These are phyloP conservation scores for Acronicta leporina DNA, from an alignment of 2,888 invertebrate species.

Conservation along the genomic window DNA sequence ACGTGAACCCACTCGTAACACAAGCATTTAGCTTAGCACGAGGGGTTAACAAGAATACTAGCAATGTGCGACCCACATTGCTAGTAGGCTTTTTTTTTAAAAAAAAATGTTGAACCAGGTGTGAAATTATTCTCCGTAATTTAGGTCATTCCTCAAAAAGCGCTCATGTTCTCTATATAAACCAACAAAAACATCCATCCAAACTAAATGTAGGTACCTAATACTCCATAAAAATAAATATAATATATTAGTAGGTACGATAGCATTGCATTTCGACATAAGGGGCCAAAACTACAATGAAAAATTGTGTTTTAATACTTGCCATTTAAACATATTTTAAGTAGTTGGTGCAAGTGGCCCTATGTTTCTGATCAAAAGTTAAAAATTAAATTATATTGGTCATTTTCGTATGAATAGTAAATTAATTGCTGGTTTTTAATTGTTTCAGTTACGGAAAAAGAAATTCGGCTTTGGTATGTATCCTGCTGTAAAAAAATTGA, in stretches of 20 bases:
- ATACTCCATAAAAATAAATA: slow-evolving; percentile 5
- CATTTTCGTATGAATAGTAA: background rate
- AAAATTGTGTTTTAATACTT: too few relatives aligned
- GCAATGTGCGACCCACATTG: too few relatives aligned
- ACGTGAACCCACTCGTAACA: too few relatives aligned
- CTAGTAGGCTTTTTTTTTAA: too few relatives aligned
- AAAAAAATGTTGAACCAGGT: slow-evolving; percentile 1
- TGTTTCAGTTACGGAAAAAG: slow-evolving; percentile 96
- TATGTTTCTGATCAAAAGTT: too few relatives aligned
- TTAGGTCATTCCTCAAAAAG: background rate
- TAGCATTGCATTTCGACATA: too few relatives aligned
- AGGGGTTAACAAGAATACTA: too few relatives aligned
- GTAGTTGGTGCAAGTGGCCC: too few relatives aligned
- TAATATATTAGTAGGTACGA: background rate
- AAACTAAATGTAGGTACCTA: slow-evolving; percentile 6
- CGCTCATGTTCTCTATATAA: background rate
- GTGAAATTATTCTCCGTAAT: background rate
- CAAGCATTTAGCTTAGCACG: too few relatives aligned
- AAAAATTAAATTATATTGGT: too few relatives aligned
- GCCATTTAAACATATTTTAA: too few relatives aligned
- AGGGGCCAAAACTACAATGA: too few relatives aligned
- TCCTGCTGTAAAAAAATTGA: slow-evolving; percentile 1
- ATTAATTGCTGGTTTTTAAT: slow-evolving; percentile 63
- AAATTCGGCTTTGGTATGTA: slow-evolving; percentile 95
- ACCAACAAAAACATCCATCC: background rate